phyloP scores from a whole-genome alignment of 2,113 vertebrate species.

The Ranitomeya imitator region DNA sequence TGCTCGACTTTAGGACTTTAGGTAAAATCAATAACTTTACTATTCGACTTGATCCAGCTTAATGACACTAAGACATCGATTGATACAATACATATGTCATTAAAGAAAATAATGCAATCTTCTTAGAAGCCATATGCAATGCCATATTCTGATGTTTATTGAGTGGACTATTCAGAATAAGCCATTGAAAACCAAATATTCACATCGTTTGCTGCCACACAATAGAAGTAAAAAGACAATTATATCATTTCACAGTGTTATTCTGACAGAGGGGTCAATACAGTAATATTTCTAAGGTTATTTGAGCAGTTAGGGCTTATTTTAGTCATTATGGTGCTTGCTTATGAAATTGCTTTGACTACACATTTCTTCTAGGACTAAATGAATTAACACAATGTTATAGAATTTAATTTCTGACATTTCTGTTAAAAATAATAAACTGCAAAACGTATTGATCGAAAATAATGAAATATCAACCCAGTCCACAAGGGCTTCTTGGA shows the following conservation, averaged over 20 bases:
- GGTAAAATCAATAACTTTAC: not conserved
- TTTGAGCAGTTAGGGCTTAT: not conserved
- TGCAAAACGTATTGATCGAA: constrained; percentile 59
- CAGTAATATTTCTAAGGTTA: not conserved
- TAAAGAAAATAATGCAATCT: not conserved
- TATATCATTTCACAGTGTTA: not conserved
- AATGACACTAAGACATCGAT: not conserved
- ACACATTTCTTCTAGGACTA: not conserved
- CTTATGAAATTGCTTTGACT: not conserved
- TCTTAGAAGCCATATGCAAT: not conserved
- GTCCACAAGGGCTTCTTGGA: constrained; percentile 61
- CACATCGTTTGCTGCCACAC: not conserved
- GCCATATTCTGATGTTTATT: not conserved
- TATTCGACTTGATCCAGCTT: not conserved
- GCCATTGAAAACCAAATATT: not conserved
- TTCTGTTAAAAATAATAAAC: constrained; percentile 61
- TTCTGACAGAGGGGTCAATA: constrained; percentile 13
- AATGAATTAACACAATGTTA: constrained; percentile 7
- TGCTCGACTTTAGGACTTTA: not conserved
- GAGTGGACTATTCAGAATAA: not conserved
- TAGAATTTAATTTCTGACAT: constrained; percentile 44
- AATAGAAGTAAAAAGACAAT: not conserved
- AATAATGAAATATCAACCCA: constrained; percentile 61
- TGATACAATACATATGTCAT: not conserved
- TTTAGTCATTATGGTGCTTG: not conserved